Evolutionary conservation across 2,888 invertebrate species (phyloP).

Genomic region (Andrena haemorrhoa): DNA sequence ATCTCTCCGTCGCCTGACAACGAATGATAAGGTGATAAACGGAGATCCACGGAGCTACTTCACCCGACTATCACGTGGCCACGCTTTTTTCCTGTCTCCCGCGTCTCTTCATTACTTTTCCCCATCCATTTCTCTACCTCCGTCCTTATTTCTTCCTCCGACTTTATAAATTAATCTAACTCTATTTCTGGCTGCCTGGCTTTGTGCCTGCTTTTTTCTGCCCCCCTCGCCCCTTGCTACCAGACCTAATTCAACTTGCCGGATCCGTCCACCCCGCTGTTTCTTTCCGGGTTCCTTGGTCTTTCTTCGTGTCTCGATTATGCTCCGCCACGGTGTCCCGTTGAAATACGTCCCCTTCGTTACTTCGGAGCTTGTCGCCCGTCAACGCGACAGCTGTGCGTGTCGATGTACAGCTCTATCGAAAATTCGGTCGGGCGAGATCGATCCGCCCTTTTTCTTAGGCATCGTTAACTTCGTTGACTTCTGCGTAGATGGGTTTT

Average conservation of each 20-base stretch:
- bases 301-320: constrained; percentile 18
- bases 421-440: not conserved
- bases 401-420: not conserved
- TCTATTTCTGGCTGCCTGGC: constrained; percentile 52
- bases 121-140: constrained; percentile 50
- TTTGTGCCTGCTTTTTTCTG: constrained; percentile 47
- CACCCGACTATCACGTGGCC: constrained; percentile 3
- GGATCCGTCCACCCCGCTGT: constrained; percentile 20
- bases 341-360: constrained; percentile 14
- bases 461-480: not conserved
- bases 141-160: constrained; percentile 47
- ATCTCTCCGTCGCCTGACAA: not conserved
- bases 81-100: constrained; percentile 29
- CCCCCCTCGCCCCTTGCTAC: constrained; percentile 6
- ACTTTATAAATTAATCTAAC: constrained; percentile 66
- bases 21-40: constrained; percentile 36
- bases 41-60: constrained; percentile 7
- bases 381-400: not conserved
- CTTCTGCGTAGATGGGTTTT: too few relatives aligned
- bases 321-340: constrained; percentile 6
- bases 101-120: constrained; percentile 46
- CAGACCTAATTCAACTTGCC: constrained; percentile 53
- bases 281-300: constrained; percentile 14
- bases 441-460: not conserved
- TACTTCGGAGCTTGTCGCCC: constrained; percentile 4